These are phyloP conservation scores for Lycocerus yunnanus DNA, from an alignment of 2,888 invertebrate genomes.

Conservation along the genomic window DNA sequence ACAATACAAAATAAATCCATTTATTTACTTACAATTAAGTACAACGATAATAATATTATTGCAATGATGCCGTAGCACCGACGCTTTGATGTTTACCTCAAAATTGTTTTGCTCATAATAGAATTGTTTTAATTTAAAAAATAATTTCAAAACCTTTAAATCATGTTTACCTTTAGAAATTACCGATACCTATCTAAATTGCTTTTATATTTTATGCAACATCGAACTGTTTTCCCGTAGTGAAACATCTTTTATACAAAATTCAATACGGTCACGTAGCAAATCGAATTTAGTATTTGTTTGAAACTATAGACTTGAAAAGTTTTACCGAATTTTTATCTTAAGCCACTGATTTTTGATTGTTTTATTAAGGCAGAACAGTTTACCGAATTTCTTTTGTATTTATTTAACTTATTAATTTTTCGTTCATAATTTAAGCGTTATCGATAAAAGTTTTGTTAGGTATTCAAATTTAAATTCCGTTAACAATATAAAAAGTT, in stretches of 20 bases:
- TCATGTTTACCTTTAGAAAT: constrained; percentile 12
- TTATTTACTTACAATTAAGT: background rate
- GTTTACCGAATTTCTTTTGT: background rate
- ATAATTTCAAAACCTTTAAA: background rate
- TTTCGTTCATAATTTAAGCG: background rate
- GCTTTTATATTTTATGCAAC: constrained; percentile 28
- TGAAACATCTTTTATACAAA: constrained; percentile 16
- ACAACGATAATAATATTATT: background rate
- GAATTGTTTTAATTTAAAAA: background rate
- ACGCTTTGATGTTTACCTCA: background rate
- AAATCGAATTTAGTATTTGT: constrained; percentile 26
- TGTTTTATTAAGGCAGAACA: background rate
- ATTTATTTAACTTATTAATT: background rate
- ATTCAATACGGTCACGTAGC: constrained; percentile 24
- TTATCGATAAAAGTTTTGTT: background rate
- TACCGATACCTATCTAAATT: constrained; percentile 24
- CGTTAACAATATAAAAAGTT: background rate
- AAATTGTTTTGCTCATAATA: background rate
- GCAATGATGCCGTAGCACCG: background rate
- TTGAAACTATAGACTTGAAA: constrained; percentile 3
- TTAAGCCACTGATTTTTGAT: background rate
- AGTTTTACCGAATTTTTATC: background rate
- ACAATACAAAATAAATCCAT: background rate
- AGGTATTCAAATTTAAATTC: background rate
- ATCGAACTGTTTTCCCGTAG: constrained; percentile 14